Conservation (phyloP, 1,140 invertebrate species). For the Diabrotica undecimpunctata region DNA sequence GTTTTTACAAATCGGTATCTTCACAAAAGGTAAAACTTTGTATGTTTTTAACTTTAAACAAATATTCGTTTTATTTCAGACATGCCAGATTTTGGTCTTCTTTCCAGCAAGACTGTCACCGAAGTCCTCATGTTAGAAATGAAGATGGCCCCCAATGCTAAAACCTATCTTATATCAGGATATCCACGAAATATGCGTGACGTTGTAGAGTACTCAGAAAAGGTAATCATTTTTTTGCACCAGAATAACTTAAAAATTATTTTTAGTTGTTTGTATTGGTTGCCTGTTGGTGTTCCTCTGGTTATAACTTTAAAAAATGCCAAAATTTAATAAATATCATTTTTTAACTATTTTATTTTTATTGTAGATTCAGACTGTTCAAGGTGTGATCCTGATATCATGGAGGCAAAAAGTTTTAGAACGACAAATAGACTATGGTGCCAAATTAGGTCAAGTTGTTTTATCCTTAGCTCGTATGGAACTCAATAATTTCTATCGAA, state of each 20-base stretch:
- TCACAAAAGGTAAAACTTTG: too few species aligned
- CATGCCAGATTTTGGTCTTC: slow-evolving; percentile 77
- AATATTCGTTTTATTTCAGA: slow-evolving; percentile 50
- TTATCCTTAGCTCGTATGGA: slow-evolving; percentile 82
- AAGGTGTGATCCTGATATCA: slow-evolving; percentile 77
- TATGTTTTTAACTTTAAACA: too few species aligned
- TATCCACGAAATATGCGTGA: slow-evolving; percentile 91
- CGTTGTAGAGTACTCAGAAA: slow-evolving; percentile 85
- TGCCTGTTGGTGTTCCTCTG: too few species aligned
- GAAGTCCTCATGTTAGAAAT: slow-evolving; percentile 90
- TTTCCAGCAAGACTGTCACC: slow-evolving; percentile 81
- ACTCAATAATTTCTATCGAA: slow-evolving; percentile 81
- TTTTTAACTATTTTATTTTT: slow-evolving; percentile 14
- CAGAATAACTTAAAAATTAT: too few species aligned
- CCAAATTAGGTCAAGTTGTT: slow-evolving; percentile 81
- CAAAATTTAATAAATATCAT: too few species aligned
- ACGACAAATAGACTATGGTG: slow-evolving; percentile 84
- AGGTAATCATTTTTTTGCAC: slow-evolving; percentile 61
- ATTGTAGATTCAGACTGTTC: slow-evolving; percentile 78
- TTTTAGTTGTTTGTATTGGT: too few species aligned
- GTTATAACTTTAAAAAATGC: too few species aligned
- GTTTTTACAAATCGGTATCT: too few species aligned
- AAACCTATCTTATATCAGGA: slow-evolving; percentile 91
- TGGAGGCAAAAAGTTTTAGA: slow-evolving; percentile 82
- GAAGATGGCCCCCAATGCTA: slow-evolving; percentile 84